Evolutionary conservation across 2,888 invertebrate genomes (phyloP), one percentile per base, ranked within the genome.

Genomic region (Diogma glabrata): DNA sequence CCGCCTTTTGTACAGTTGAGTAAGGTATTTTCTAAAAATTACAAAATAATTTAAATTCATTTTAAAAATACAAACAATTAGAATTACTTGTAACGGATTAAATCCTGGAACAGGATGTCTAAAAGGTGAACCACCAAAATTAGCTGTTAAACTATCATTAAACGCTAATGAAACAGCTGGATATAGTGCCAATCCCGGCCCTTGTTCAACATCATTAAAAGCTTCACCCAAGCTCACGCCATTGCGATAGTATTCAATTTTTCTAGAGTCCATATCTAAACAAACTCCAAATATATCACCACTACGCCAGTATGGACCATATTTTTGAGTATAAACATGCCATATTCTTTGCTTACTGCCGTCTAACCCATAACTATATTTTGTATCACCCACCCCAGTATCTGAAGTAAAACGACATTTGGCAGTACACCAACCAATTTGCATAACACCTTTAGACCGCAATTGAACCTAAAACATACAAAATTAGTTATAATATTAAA

Each of bases 401-500:
- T 87, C 87, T 67, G 83, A 81, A 48, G 84, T 83, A 64, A 89
- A 89, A 53, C 74, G 72, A 61, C 87, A 87, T n/a, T 76, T 70
- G 3, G 77, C 67, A 1, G 87, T 84, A 57, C 86, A 81, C 87
- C 88, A 89, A 4, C 89, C 89, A 30, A 89, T 75, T 73, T 90
- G 89, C 89, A 90, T 90, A 1, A 89, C 84, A 0, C 89, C 89
- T 64, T 86, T 88, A 0, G 84, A 84, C 3, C 84, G 84, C 8
- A 90, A 72, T 65, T 87, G 84, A 7, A 87, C 72, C 68, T 69
- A 36, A 3, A 12, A 14, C 22, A 20, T 22, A 20, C 9, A 20
- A 20, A 5, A 20, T 45, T 45, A n/a, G 7, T 45, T 8, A n/a
- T n/a, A n/a, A n/a, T n/a, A n/a, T n/a, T n/a, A n/a, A n/a, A n/a